Evolutionary conservation across 2,888 invertebrate genomes (phyloP).

Genomic region (Torymus tubicola): DNA sequence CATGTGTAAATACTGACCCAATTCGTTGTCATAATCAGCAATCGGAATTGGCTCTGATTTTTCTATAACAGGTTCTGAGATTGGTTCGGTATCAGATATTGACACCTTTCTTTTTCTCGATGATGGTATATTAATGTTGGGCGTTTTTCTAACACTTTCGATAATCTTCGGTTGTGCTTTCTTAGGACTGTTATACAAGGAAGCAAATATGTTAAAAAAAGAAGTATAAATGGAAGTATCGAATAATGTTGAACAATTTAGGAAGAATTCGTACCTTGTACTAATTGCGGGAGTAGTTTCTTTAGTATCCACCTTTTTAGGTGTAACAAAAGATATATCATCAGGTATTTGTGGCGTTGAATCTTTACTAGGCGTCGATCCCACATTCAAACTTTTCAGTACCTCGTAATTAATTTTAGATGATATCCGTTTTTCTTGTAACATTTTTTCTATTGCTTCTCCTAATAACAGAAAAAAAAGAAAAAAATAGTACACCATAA

Average conservation of each 20-base stretch:
- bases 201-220: constrained; percentile 5
- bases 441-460: constrained; percentile 97
- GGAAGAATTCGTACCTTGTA: background rate
- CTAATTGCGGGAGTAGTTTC: constrained; percentile 22
- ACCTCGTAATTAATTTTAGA: constrained; percentile 99
- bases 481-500: background rate
- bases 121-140: constrained; percentile 37
- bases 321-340: constrained; percentile 55
- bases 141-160: constrained; percentile 31
- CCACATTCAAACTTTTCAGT: constrained; percentile 85
- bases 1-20: constrained; percentile 31
- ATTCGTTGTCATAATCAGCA: constrained; percentile 45
- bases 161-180: constrained; percentile 33
- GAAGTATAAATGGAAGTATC: constrained; percentile 7
- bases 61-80: constrained; percentile 11
- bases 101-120: constrained; percentile 51
- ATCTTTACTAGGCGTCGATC: constrained; percentile 56
- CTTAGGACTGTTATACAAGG: constrained; percentile 20
- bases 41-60: constrained; percentile 42
- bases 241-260: background rate
- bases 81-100: constrained; percentile 39
- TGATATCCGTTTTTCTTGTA: constrained; percentile 96
- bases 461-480: constrained; percentile 77
- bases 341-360: constrained; percentile 45
- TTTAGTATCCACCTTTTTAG: constrained; percentile 45